Evolutionary conservation across 64 coral and sea anemone species (phyloP).

Genomic region (Cladopsammia gracilis): DNA sequence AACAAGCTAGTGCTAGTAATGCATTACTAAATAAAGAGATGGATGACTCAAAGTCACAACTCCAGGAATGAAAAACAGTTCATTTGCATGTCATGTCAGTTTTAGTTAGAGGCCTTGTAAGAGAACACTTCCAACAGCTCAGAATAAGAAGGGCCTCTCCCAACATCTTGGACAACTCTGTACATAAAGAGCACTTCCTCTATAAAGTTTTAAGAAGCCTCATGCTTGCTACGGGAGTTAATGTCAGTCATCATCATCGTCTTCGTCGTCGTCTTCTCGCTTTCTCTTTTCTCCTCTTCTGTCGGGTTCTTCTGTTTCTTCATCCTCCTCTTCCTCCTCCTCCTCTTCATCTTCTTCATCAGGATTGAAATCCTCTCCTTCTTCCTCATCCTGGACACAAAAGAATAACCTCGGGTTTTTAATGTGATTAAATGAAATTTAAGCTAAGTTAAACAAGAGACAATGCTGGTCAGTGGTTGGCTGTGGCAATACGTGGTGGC

Average conservation of each 20-base stretch:
- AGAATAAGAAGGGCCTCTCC: slow-evolving; percentile 15
- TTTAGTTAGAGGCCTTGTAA: neutral
- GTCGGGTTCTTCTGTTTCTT: slow-evolving; percentile 37
- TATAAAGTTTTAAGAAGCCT: neutral
- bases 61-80: neutral
- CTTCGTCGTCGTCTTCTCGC: slow-evolving; percentile 54
- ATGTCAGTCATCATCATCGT: slow-evolving; percentile 53
- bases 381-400: slow-evolving; percentile 71
- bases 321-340: slow-evolving; percentile 60
- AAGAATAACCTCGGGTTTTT: neutral
- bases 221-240: neutral
- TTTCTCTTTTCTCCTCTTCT: slow-evolving; percentile 60
- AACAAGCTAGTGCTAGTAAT: neutral
- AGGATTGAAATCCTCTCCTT: slow-evolving; percentile 82
- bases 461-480: too few species aligned
- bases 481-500: too few species aligned
- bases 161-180: slow-evolving; percentile 18
- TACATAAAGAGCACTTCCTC: slow-evolving; percentile 20
- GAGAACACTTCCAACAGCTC: neutral
- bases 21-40: neutral
- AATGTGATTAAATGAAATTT: neutral
- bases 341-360: slow-evolving; percentile 68
- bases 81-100: neutral
- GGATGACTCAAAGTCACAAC: slow-evolving; percentile 4
- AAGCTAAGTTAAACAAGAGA: too few species aligned